phyloP scores from a whole-genome alignment of 2,113 vertebrate genomes.

The human region GRCh38 chr2:200286501-200287000 shows the following conservation, averaged over 20 bases:
- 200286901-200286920: background rate
- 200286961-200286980: background rate
- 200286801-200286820: background rate
- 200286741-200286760: background rate
- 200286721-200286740: background rate
- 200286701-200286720: background rate
- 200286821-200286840: background rate
- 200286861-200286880: background rate
- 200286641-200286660: too few relatives aligned
- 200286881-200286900: constrained; percentile 18
- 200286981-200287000: background rate
- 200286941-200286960: background rate
- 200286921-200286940: background rate
- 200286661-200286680: too few relatives aligned
- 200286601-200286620: too few relatives aligned
- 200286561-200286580: too few relatives aligned
- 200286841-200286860: background rate
- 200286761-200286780: background rate
- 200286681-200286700: rapidly evolving
- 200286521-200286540: too few relatives aligned
- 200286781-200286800: background rate
- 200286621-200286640: too few relatives aligned
- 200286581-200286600: too few relatives aligned
- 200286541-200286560: too few relatives aligned
- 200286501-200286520: too few relatives aligned